These are phyloP conservation scores for Morus bassanus DNA, from an alignment of 2,797 vertebrate species.

Conservation along the genomic window DNA sequence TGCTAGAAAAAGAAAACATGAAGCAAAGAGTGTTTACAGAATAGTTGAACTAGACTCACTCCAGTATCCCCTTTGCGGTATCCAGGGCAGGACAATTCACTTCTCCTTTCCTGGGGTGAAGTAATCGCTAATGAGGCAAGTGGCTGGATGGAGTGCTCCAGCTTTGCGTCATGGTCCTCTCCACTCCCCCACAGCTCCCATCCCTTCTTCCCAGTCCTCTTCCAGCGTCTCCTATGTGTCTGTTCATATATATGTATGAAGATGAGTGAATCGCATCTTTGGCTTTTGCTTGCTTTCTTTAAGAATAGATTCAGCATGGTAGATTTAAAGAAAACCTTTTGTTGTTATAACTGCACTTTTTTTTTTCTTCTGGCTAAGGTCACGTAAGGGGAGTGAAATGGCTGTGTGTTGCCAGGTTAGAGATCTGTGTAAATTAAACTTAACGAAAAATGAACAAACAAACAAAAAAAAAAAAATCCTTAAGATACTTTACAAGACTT, in stretches of 20 bases:
- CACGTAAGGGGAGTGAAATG: constrained; percentile 4
- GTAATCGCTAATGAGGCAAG: fast-evolving
- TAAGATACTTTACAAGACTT: not conserved
- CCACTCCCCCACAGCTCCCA: not conserved
- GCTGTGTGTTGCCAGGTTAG: not conserved
- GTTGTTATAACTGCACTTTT: not conserved
- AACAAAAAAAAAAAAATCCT: not conserved
- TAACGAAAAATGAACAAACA: not conserved
- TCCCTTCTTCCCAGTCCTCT: not conserved
- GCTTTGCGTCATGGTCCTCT: not conserved
- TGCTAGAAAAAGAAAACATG: not conserved
- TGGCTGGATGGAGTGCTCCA: fast-evolving
- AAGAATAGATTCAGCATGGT: not conserved
- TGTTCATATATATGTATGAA: not conserved
- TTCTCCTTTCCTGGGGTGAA: not conserved
- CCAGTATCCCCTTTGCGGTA: not conserved
- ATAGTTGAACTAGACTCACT: not conserved
- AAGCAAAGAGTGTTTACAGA: not conserved
- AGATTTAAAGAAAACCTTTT: not conserved
- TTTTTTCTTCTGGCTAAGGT: not conserved
- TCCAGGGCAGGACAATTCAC: not conserved
- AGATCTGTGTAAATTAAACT: constrained; percentile 18
- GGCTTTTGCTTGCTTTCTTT: not conserved
- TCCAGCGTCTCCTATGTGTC: not conserved
- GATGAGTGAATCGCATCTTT: not conserved